Percentiles rank a stretch among this genome's conserved stretches.
Conservation (phyloP, 2,113 vertebrate genomes). For the Rhea americana region DNA sequence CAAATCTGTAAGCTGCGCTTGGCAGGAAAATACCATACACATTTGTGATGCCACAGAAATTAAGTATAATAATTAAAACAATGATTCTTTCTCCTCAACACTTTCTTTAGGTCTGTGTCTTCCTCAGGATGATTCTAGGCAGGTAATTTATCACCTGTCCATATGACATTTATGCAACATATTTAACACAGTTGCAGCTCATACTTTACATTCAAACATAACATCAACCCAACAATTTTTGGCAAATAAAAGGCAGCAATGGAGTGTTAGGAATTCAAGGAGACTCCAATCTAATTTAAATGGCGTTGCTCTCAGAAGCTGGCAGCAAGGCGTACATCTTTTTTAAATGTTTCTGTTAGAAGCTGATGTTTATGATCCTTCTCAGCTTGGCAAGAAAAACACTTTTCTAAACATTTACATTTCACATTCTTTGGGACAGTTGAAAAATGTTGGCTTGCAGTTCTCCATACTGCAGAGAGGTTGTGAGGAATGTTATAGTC, state of each 20-base stretch:
- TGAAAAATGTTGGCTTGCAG: slow-evolving; percentile 59
- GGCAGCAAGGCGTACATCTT: slow-evolving; percentile 48
- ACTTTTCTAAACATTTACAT: slow-evolving; percentile 72
- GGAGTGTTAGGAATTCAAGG: slow-evolving; percentile 18
- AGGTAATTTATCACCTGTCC: slow-evolving; percentile 22
- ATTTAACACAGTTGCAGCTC: slow-evolving; percentile 37
- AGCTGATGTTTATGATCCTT: slow-evolving; percentile 65
- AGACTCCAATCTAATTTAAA: slow-evolving; percentile 52
- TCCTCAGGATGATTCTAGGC: background rate
- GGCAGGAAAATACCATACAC: background rate
- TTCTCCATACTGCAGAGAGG: slow-evolving; percentile 17
- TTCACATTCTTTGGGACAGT: slow-evolving; percentile 63
- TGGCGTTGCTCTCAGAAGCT: slow-evolving; percentile 51
- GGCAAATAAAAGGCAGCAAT: slow-evolving; percentile 38
- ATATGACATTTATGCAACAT: background rate
- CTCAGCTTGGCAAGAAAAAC: slow-evolving; percentile 68
- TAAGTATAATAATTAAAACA: background rate
- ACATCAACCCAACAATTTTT: slow-evolving; percentile 20
- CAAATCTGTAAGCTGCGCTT: background rate
- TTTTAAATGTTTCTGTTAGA: slow-evolving; percentile 53
- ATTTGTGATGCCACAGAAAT: background rate
- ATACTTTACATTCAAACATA: slow-evolving; percentile 39
- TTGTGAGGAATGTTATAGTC: slow-evolving; percentile 47
- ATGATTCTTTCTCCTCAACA: background rate
- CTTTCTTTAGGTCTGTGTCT: background rate